Base-by-base conservation (phyloP, 2,888 invertebrate species). In the Himalopsyche kuldschensis region DNA sequence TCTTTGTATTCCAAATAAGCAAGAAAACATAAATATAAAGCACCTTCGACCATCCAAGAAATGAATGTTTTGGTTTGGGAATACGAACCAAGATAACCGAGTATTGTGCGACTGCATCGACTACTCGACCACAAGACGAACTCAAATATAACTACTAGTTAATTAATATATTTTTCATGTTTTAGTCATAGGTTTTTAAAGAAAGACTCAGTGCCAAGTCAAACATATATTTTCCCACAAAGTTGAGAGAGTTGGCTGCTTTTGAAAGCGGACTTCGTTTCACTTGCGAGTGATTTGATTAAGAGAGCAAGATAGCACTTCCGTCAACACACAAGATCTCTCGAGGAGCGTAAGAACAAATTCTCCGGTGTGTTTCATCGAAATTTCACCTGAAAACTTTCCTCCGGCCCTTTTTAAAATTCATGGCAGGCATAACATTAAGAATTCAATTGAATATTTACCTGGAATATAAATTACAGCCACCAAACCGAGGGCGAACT, bases 361-460 rank as follows among this genome's bases (percentile, higher is more conserved):
- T 55, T 55, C 55, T 55, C 20, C 20, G 55, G 55, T 24, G 55
- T 55, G 55, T 24, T 55, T 24, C 55, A 24, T 55, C 55, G 20
- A 24, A 55, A 55, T 55, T 55, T 55, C 15, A 55, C 55, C 55
- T 55, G 55, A 55, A 41, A 55, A 55, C 55, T 55, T 55, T 17
- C 20, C 20, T 17, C 35, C 41, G 20, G 35, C 35, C 35, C 77
- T 77, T 35, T 32, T 77, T 77, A 77, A 77, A 77, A 77, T 77
- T 77, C 77, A 35, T 77, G 20, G 35, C 77, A 41, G 31, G 11
- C 35, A 35, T 24, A 20, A 35, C 77, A 41, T 77, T 35, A 41
- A 77, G 35, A 55, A 77, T 77, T 77, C 77, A 35, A 77, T 77
- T 77, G 77, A 77, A 35, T 77, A 77, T 75, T 75, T 75, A 75